Evolutionary conservation across 2,888 invertebrate species (phyloP).

Genomic region (Agelastica alni): DNA sequence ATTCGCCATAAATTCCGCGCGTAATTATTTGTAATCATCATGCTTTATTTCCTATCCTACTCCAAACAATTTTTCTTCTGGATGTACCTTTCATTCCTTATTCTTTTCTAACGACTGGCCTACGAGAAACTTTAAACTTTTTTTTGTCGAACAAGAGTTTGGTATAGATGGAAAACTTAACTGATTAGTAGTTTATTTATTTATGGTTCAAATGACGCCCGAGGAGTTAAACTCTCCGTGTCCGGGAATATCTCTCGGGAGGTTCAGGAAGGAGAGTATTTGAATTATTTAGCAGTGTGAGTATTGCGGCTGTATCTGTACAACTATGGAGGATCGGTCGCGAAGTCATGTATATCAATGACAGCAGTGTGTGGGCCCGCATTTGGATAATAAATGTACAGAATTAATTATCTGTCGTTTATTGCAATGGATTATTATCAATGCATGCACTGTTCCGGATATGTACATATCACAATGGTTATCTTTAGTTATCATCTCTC

Average conservation of each 20-base stretch:
- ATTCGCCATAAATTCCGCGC: no score
- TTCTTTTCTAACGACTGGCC: no score
- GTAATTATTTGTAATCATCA: no score
- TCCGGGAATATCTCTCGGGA: constrained; percentile 14
- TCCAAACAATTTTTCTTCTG: no score
- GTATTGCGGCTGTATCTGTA: constrained; percentile 8
- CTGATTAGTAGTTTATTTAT: constrained; percentile 23
- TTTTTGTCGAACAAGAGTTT: background rate
- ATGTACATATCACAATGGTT: no score
- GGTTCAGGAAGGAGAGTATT: constrained; percentile 8
- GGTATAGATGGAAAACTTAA: constrained; percentile 3
- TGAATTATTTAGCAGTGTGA: constrained; percentile 16
- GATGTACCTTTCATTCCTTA: no score
- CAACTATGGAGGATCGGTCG: background rate
- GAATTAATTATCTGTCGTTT: no score
- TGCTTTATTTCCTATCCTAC: no score
- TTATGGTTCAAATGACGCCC: constrained; percentile 23
- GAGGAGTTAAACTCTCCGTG: constrained; percentile 15
- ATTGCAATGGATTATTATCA: no score
- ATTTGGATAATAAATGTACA: background rate
- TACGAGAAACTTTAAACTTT: background rate
- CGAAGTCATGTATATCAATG: constrained; percentile 4
- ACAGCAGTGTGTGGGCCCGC: background rate
- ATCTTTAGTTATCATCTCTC: no score
- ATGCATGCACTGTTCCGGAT: no score